Evolutionary conservation across 1,140 invertebrate species (phyloP), one percentile per base, ranked within the genome.

Genomic region (Doryteuthis pealeii): DNA sequence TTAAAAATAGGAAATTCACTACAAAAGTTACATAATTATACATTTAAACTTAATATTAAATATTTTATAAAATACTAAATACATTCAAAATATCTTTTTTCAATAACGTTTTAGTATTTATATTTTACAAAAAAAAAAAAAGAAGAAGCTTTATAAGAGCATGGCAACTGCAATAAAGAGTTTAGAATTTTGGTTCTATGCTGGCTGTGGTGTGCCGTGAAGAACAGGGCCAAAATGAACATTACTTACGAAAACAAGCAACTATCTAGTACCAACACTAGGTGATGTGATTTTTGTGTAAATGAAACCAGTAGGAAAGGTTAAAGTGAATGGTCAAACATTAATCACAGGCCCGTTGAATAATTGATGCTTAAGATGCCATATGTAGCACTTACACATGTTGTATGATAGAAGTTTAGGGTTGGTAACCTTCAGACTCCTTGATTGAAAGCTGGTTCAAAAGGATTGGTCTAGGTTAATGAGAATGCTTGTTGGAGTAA

Each of bases 311-410:
- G 18, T 28, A 22, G 54, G 54, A 62, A 28, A 62, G 10, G 18
- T 62, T 62, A 62, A n/a, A 62, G 6, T 15, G 18, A 22, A 28
- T 15, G 18, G 18, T 15, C 10, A 62, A 28, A 28, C 22, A 62
- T 62, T 62, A 28, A 62, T 28, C 18, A 62, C 6, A n/a, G 54
- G 54, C 18, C 54, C 6, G 54, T 62, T 28, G 54, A 62, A 62
- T 62, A 62, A 62, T 62, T 62, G 22, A 62, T 28, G 54, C 6
- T n/a, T n/a, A 62, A 62, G 54, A 28, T 62, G 54, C 54, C 54
- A 62, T 62, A 28, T 62, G 54, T 62, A n/a, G 54, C 54, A 62
- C 54, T 28, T 62, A 62, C 54, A 62, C 54, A 62, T 62, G 54
- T 62, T 62, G 54, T 62, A 62, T 62, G 54, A 62, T 8, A 62